Evolutionary conservation across 2,113 vertebrate genomes (phyloP), one percentile per base, ranked within the genome.

Genomic region (Geococcyx californianus): DNA sequence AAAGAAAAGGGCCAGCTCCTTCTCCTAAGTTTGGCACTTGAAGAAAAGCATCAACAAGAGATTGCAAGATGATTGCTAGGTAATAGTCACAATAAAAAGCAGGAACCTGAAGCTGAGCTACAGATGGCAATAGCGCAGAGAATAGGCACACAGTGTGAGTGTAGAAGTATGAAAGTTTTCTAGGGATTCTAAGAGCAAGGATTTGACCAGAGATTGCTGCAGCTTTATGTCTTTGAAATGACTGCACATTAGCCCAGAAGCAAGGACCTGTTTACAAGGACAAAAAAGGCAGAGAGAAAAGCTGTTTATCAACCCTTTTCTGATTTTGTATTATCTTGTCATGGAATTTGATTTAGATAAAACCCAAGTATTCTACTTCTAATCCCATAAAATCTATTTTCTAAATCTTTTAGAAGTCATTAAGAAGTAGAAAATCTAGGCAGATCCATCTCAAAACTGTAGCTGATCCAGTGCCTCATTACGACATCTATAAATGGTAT

Each of bases 181-280:
- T 24, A 62, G 54, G 55, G 45, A 60, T 54, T 88, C 58, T 62
- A 19, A 25, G 10, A 19, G 8, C 38, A 81, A 70, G 23, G 68
- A 87, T 45, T 74, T 70, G 17, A 80, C 24, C 29, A 74, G 56
- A 84, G 45, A 45, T 81, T 78, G 28, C 76, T 55, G 42, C 23
- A 67, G 64, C 55, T 77, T 51, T n/a, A n/a, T 6, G 66, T 90
- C 40, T 59, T n/a, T 73, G 24, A 73, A 95, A 89, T 28, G 4
- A n/a, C n/a, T n/a, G n/a, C n/a, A n/a, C n/a, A n/a, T 66, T 24
- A 89, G 38, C 29, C 36, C 42, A 74, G 69, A 92, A 81, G 64
- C 36, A 90, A 94, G n/a, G 58, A 79, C 33, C 47, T 72, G 44
- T 70, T 92, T 85, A 92, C 56, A 94, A 92, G 72, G 91, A 62